Evolutionary conservation across 2,113 vertebrate genomes (phyloP), one percentile per base, ranked within the genome.

Genomic region (Chloropsis hardwickii): DNA sequence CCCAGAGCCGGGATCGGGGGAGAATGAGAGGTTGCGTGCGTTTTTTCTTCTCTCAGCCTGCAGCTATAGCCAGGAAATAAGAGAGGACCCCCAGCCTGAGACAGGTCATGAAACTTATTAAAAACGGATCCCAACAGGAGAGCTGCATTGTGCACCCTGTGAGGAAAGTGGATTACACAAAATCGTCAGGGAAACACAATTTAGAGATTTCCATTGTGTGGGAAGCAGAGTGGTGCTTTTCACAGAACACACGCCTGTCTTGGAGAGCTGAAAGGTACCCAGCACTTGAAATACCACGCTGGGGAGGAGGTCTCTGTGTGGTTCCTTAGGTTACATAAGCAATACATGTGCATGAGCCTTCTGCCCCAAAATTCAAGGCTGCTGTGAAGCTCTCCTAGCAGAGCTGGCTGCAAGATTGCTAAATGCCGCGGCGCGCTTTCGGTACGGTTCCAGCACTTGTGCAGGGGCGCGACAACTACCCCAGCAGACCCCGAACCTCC

Each of bases 161-260:
- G 89, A 74, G 90, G 72, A 74, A 95, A 96, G 93, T 95, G 86
- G 92, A 90, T 97, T 96, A 92, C 88, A 93, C 96, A 92, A 97
- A 96, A 96, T 95, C 2, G 48, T 93, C 90, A 96, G 94, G 94
- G 93, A 96, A 92, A 90, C 31, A 76, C 90, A 86, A 12, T 93
- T 83, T 93, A 70, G 87, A 65, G 93, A 86, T 88, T 90, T 90
- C 77, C 95, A 65, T 95, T 94, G 94, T 94, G 94, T 95, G 94
- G 90, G 96, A 94, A 95, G 95, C 90, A 76, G 88, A 96, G 83
- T 21, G 69, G 77, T 90, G 90, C 86, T 90, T 94, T 90, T 95
- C 90, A 81, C 90, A 93, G 93, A 90, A 84, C 80, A 67, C 95
- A 71, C 0, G 90, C 88, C 72, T 84, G 90, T 92, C 92, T 90